Evolutionary conservation across 2,888 invertebrate genomes (phyloP).

Genomic region (Lithodes maja): DNA sequence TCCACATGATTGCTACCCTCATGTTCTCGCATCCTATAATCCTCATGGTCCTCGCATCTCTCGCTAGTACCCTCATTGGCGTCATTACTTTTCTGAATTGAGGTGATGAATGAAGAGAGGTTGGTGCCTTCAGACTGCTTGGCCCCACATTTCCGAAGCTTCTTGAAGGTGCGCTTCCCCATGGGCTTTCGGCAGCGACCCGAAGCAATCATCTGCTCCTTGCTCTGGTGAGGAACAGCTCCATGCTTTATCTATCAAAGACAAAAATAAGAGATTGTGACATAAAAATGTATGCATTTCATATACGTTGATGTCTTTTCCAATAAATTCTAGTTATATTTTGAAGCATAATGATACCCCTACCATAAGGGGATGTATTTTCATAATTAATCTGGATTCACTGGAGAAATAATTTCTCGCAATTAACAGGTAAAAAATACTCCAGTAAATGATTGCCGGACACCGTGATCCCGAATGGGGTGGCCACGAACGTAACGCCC

Average conservation of each 20-base stretch:
- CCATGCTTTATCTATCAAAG: slow-evolving; percentile 86
- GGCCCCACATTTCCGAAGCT: slow-evolving; percentile 65
- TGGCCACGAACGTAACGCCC: too few species aligned
- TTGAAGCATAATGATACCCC: too few species aligned
- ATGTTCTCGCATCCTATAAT: background rate
- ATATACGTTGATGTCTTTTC: too few species aligned
- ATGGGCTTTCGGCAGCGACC: slow-evolving; percentile 57
- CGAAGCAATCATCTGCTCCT: slow-evolving; percentile 83
- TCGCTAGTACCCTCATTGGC: background rate
- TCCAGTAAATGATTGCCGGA: too few species aligned
- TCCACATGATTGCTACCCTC: background rate
- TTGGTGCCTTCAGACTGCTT: slow-evolving; percentile 8
- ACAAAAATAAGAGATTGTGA: background rate
- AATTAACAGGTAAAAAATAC: too few species aligned
- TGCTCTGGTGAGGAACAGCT: slow-evolving; percentile 94
- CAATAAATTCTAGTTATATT: too few species aligned
- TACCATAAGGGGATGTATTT: too few species aligned
- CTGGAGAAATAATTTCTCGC: too few species aligned
- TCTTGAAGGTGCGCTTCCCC: slow-evolving; percentile 68
- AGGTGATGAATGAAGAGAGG: background rate
- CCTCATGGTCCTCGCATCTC: background rate
- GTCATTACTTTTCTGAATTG: background rate
- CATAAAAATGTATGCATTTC: background rate
- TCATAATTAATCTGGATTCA: too few species aligned
- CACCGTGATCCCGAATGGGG: too few species aligned